Evolutionary conservation across 2,888 invertebrate species (phyloP).

Genomic region (Amorpha juglandis): DNA sequence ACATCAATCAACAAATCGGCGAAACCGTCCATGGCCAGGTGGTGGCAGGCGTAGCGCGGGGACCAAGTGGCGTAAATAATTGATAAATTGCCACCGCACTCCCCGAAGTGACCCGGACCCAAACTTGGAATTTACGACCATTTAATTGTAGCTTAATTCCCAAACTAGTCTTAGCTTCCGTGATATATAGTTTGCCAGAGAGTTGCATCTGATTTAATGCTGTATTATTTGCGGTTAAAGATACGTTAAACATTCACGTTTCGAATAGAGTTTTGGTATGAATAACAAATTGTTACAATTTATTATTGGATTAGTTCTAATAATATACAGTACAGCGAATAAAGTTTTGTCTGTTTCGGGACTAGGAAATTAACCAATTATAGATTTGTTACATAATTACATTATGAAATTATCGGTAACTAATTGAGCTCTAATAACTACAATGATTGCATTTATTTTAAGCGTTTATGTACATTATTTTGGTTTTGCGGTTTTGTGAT

Average conservation of each 20-base stretch:
- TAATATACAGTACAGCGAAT: too few species aligned
- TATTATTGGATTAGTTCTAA: too few species aligned
- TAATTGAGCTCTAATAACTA: too few species aligned
- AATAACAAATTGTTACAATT: too few species aligned
- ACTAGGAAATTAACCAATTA: too few species aligned
- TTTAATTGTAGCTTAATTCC: conserved; percentile 83
- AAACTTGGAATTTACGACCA: conserved; percentile 80
- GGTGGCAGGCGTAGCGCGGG: conserved; percentile 62
- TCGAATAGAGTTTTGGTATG: too few species aligned
- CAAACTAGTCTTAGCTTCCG: conserved; percentile 70
- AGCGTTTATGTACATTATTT: too few species aligned
- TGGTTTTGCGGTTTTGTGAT: too few species aligned
- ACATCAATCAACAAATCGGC: conserved; percentile 56
- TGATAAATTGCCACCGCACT: conserved; percentile 82
- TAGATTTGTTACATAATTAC: too few species aligned
- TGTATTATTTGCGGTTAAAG: conserved; percentile 5
- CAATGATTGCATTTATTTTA: too few species aligned
- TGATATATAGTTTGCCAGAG: conserved; percentile 67
- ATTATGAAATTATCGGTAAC: too few species aligned
- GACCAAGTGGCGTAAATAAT: conserved; percentile 82
- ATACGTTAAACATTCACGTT: not conserved
- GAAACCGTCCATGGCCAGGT: conserved; percentile 51
- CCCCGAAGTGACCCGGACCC: conserved; percentile 74
- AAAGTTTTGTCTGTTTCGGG: too few species aligned
- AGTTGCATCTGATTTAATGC: conserved; percentile 24